Evolutionary conservation across 2,113 vertebrate genomes (phyloP).

Genomic region (Oryzias curvinotus): DNA sequence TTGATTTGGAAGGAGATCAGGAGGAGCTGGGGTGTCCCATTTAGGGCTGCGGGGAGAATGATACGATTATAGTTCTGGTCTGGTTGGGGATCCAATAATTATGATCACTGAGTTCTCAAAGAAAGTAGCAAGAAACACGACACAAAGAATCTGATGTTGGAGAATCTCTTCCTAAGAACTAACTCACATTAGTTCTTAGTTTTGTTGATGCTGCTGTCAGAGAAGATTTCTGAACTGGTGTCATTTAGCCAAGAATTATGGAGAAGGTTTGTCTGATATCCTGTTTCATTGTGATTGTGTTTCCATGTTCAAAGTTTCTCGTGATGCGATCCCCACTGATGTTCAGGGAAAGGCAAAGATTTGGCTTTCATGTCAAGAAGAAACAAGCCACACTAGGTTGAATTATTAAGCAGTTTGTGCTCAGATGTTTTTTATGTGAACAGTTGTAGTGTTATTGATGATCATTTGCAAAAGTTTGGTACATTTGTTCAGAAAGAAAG

Average conservation of each 20-base stretch:
- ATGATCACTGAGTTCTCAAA: slow-evolving; percentile 36
- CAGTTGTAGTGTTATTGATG: no score
- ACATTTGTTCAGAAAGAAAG: not conserved
- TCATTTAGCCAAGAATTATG: slow-evolving; percentile 2
- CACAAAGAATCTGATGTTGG: slow-evolving; percentile 50
- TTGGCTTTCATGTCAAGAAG: no score
- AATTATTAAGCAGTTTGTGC: no score
- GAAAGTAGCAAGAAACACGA: slow-evolving; percentile 21
- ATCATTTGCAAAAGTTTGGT: no score
- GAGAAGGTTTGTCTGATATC: no score
- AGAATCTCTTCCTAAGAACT: not conserved
- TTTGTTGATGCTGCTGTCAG: not conserved
- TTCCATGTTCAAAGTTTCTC: no score
- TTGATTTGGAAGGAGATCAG: slow-evolving; percentile 10
- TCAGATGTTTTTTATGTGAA: no score
- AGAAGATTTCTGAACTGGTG: not conserved
- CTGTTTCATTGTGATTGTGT: no score
- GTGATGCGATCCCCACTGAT: no score
- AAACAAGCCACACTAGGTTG: no score
- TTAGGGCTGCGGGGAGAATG: slow-evolving; percentile 21
- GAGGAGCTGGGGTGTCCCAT: not conserved
- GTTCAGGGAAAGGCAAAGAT: no score
- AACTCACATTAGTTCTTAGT: not conserved
- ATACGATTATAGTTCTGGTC: slow-evolving; percentile 57
- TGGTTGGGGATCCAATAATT: slow-evolving; percentile 19